phyloP scores from a whole-genome alignment of 2,113 vertebrate genomes.

The Clupea harengus region DNA sequence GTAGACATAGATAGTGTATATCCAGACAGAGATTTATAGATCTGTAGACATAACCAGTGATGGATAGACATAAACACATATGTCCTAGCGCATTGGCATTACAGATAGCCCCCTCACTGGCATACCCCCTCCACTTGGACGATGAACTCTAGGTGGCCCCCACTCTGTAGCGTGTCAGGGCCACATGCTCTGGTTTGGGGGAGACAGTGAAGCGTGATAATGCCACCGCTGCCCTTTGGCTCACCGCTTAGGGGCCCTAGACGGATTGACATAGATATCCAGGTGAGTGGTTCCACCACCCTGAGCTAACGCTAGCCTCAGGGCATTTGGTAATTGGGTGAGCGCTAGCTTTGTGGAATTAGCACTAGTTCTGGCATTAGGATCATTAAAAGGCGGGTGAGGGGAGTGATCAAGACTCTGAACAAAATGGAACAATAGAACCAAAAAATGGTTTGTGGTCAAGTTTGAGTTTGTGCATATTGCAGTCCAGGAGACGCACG shows the following conservation, averaged over 20 bases:
- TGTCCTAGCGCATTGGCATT: neutral
- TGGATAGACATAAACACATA: too few relatives aligned
- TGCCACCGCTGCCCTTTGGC: neutral
- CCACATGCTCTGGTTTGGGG: neutral
- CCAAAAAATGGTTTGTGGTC: neutral
- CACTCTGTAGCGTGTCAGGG: neutral
- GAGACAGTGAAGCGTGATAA: neutral
- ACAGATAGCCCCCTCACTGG: neutral
- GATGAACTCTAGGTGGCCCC: neutral
- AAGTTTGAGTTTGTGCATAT: neutral
- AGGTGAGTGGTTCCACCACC: neutral
- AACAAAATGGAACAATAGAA: neutral
- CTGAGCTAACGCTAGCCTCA: neutral
- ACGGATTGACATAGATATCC: constrained; percentile 2
- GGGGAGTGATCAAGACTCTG: neutral
- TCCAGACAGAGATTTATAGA: neutral
- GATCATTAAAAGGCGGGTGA: neutral
- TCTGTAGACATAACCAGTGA: neutral
- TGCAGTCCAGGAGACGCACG: neutral
- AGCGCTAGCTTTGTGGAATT: neutral
- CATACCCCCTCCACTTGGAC: neutral
- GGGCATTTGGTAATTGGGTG: neutral
- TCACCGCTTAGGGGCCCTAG: neutral
- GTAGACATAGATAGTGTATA: neutral
- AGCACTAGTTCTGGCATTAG: neutral